Evolutionary conservation across 2,888 invertebrate species (phyloP), one percentile per base, ranked within the genome.

Genomic region (Andrena bucephala): DNA sequence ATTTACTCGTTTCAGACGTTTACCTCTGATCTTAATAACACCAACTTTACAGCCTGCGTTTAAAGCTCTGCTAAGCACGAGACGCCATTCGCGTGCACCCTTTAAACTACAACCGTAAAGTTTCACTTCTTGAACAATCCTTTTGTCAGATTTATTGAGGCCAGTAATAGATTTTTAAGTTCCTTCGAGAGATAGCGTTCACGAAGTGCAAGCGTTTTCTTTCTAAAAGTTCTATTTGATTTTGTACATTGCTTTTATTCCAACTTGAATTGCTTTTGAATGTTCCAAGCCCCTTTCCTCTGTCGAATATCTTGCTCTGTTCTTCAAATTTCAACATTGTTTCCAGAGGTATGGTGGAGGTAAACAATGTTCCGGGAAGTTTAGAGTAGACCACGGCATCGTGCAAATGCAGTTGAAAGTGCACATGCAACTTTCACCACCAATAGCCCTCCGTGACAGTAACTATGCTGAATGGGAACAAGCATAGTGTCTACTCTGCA

Each of bases 381-480:
- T 88, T 75, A 42, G 36, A 31, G 75, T 50, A 72, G 71, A 70
- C 80, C 68, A 68, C 74, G 77, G 76, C 68, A 73, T 71, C 70
- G 52, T 78, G 77, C 78, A 85, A 86, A 84, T 85, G 74, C 76
- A 73, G 85, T 78, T 86, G 81, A 85, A 83, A 80, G 77, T 84
- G 84, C 67, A 77, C 76, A 86, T 75, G 77, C 72, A 72, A 80
- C 79, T 83, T 87, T 85, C 86, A 70, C 71, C 66, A 74, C 63
- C 70, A 77, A 81, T 77, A 68, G 73, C 57, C 63, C 79, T 80
- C 24, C 48, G 68, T 68, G 78, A 73, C 78, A 80, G 84, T 80
- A 87, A 85, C 87, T 78, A 71, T 74, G 75, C 66, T 73, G 77
- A 84, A 88, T 85, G 87, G 83, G 85, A 87, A 74, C 83, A 86